A percentile compares a stretch with the other conserved stretches of the same genome.
Conservation (phyloP, 1,140 invertebrate genomes). For the Drosophila rufa region DNA sequence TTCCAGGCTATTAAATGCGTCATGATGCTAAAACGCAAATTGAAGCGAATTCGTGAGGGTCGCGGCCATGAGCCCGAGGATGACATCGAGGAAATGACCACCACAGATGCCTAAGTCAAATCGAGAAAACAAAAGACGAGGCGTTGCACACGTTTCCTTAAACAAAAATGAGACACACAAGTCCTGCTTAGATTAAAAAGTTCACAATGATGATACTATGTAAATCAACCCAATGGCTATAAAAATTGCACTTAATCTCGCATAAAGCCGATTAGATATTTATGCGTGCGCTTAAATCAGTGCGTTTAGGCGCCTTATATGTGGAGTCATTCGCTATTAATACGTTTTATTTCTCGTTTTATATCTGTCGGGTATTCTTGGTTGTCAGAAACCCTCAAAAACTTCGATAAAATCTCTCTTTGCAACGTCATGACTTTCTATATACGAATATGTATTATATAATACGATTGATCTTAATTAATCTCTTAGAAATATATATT, state of each 20-base stretch:
- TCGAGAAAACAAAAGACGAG: not conserved
- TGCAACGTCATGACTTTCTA: not conserved
- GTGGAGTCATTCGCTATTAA: not conserved
- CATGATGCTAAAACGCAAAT: slow-evolving; percentile 83
- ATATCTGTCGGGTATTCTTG: too few species aligned
- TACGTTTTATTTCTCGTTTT: too few species aligned
- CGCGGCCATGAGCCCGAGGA: slow-evolving; percentile 76
- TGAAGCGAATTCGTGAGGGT: slow-evolving; percentile 83
- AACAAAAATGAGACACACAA: slow-evolving; percentile 48
- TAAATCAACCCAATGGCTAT: slow-evolving; percentile 25
- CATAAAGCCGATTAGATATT: not conserved
- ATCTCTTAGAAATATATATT: slow-evolving; percentile 16
- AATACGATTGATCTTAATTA: slow-evolving; percentile 4
- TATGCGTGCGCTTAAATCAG: slow-evolving; percentile 21
- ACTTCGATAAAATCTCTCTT: not conserved
- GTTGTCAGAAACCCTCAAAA: not conserved
- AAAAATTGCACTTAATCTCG: not conserved
- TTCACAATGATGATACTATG: slow-evolving; percentile 25
- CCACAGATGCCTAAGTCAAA: slow-evolving; percentile 28
- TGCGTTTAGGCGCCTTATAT: not conserved
- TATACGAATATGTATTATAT: not conserved
- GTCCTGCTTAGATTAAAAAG: slow-evolving; percentile 40
- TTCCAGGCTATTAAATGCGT: slow-evolving; percentile 84
- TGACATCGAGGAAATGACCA: slow-evolving; percentile 66
- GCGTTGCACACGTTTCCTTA: slow-evolving; percentile 34